Percentiles rank a stretch among this genome's conserved stretches.
Conservation (phyloP, 2,797 vertebrate species). For the Oceanodroma leucorhoa region DNA sequence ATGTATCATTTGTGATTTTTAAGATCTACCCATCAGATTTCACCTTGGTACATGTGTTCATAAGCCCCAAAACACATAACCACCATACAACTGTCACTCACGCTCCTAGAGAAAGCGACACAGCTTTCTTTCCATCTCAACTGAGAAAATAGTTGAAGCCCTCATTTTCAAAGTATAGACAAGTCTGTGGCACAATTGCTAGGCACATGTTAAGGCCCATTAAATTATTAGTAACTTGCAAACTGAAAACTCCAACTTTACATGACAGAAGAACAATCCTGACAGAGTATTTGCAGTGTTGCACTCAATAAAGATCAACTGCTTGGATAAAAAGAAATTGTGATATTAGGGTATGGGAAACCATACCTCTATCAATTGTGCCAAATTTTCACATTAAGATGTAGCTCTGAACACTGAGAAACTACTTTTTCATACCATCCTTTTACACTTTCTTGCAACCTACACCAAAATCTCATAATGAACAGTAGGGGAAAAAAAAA, state of each 20-base stretch:
- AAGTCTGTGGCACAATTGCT: background rate
- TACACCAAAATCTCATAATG: background rate
- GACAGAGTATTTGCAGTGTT: background rate
- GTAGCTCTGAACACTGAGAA: background rate
- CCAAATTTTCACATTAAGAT: background rate
- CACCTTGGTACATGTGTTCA: background rate
- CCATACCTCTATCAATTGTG: background rate
- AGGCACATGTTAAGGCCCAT: background rate
- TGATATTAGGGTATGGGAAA: background rate
- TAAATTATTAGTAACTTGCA: background rate
- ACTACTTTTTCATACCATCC: background rate
- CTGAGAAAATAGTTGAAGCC: background rate
- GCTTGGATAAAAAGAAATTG: background rate
- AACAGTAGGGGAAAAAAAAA: background rate
- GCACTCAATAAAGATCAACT: background rate
- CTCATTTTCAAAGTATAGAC: background rate
- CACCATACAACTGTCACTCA: background rate
- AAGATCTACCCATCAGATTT: background rate
- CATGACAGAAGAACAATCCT: background rate
- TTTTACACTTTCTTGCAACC: background rate
- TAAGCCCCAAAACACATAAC: background rate
- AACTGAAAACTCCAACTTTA: background rate
- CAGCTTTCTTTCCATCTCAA: background rate
- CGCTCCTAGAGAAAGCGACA: background rate
- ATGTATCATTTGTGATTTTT: background rate